A percentile compares a stretch with the other conserved stretches of the same genome.
phyloP scores from a whole-genome alignment of 2,113 vertebrate species.

The Gracilinanus agilis region DNA sequence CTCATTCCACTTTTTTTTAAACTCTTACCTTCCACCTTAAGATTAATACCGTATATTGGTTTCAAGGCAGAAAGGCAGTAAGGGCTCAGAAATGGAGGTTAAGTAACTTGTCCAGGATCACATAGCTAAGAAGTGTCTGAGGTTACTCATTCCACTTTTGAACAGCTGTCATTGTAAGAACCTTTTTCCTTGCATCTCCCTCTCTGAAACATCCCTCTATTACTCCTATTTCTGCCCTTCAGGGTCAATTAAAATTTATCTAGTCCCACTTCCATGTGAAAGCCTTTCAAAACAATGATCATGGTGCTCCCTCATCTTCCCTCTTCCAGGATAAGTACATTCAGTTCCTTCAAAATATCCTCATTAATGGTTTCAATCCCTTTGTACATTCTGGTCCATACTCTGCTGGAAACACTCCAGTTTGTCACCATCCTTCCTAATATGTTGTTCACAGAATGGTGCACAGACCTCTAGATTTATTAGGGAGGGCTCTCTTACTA shows the following conservation, averaged over 20 bases:
- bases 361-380: neutral
- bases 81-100: too few species aligned
- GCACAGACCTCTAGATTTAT: neutral
- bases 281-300: neutral
- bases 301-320: neutral
- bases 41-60: too few species aligned
- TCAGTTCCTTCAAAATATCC: neutral
- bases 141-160: neutral
- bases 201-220: neutral
- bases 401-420: neutral
- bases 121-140: too few species aligned
- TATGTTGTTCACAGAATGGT: neutral
- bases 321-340: neutral
- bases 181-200: neutral
- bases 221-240: neutral
- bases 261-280: neutral
- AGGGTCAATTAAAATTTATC: neutral
- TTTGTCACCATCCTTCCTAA: neutral
- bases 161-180: neutral
- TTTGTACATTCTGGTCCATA: neutral
- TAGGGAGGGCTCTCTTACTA: neutral
- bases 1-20: neutral
- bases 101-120: too few species aligned
- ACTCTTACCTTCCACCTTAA: too few species aligned
- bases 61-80: too few species aligned